Conservation (phyloP, 2,888 invertebrate genomes). For the Tenthredo amoena region DNA sequence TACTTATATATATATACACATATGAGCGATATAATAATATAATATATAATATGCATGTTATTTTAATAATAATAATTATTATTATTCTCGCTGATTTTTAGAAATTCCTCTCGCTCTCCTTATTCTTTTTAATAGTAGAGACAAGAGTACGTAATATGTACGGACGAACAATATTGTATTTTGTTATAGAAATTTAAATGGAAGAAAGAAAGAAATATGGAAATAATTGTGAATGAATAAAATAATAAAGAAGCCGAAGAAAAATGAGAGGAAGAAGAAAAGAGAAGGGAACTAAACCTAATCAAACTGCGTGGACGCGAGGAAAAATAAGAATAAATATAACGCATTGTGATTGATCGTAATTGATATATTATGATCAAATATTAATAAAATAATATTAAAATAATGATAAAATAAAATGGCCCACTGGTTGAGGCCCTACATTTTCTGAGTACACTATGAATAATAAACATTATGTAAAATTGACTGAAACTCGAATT, state of each 20-base stretch:
- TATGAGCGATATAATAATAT: background rate
- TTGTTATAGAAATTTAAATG: constrained; percentile 22
- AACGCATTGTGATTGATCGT: constrained; percentile 73
- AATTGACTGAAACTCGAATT: constrained; percentile 61
- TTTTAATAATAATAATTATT: background rate
- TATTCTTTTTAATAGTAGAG: background rate
- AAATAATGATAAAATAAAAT: constrained; percentile 61
- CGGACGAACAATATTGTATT: constrained; percentile 30
- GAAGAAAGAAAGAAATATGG: background rate
- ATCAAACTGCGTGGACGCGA: constrained; percentile 64
- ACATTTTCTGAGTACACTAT: constrained; percentile 73
- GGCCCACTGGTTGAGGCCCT: constrained; percentile 75
- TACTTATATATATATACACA: background rate
- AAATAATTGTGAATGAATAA: background rate
- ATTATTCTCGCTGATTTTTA: background rate
- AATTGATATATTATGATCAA: constrained; percentile 62
- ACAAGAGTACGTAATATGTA: background rate
- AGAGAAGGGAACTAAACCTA: constrained; percentile 53
- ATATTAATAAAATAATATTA: constrained; percentile 56
- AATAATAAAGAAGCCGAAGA: background rate
- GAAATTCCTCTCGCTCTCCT: background rate
- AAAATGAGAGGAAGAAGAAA: constrained; percentile 47
- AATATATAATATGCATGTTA: background rate
- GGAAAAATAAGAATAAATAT: constrained; percentile 58
- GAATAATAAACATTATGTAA: constrained; percentile 74